Base-by-base conservation (phyloP, 2,113 vertebrate species). In the Nyctibius bracteatus region DNA sequence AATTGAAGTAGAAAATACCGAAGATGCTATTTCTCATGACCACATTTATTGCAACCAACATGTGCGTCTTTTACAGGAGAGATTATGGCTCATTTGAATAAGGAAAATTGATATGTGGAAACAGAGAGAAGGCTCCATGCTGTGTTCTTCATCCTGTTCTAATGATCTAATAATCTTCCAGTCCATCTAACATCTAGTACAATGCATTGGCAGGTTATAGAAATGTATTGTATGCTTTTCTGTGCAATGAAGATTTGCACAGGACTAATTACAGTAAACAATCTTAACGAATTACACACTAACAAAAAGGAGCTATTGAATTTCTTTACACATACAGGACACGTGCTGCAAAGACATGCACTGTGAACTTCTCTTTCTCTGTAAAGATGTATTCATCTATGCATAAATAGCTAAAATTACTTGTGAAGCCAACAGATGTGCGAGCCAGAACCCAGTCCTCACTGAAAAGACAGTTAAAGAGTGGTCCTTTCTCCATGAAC, bases 321-420 rank as follows among this genome's bases (percentile, higher is more conserved):
- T 87, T 91, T 61, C 37, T 85, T 92, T 70, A 65, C 25, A 28
- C 6, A 43, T 41, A 37, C 14, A 58, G 12, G 79, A 73, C 58
- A 47, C 18, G 23, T 0, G 0, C 21, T 4, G 7, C 31, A 86
- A 90, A 83, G 43, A 59, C 46, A 54, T 6, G 21, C 37, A 81
- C 27, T 74, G 55, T 35, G 70, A 68, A 86, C 71, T 82, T 86
- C 58, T 88, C 12, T 73, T 87, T 75, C 67, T 78, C 66, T 81
- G 31, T 73, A 55, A 94, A 88, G 59, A 55, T 63, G 18, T 30
- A 90, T 90, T 88, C 30, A 71, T 86, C 39, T 71, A 30, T 28
- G 28, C 52, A 94, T 65, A 95, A 81, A 87, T 31, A 80, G 43
- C 67, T 90, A 70, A 90, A 94, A 93, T 74, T 73, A 71, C 66